phyloP scores from a whole-genome alignment of 2,797 vertebrate genomes.

The Phaenicophaeus curvirostris region DNA sequence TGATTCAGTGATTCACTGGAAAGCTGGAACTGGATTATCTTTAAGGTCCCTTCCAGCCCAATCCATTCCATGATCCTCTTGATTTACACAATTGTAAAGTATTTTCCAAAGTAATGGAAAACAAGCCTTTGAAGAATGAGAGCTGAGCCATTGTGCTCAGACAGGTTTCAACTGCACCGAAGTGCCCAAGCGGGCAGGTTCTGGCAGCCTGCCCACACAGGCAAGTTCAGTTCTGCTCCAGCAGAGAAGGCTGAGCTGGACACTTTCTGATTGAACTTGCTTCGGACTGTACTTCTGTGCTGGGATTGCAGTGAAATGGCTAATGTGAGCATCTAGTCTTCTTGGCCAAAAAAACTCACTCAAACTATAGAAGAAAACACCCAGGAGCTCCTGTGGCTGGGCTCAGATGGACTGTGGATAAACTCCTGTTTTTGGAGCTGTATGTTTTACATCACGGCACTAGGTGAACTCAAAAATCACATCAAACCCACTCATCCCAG shows the following conservation, averaged over 20 bases:
- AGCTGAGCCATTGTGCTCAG: neutral
- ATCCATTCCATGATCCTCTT: neutral
- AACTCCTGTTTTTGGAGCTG: rapidly evolving
- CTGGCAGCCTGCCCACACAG: neutral
- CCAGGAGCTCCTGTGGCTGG: neutral
- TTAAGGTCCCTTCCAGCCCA: too few relatives aligned
- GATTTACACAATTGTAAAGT: neutral
- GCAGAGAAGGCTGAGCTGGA: neutral
- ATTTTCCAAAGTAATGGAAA: neutral
- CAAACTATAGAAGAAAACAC: neutral
- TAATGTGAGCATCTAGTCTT: neutral
- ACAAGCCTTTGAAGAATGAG: neutral
- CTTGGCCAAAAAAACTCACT: neutral
- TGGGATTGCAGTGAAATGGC: neutral
- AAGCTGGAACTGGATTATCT: too few relatives aligned
- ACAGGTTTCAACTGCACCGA: neutral
- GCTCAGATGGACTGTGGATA: neutral
- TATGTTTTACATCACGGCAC: neutral
- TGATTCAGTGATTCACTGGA: too few relatives aligned
- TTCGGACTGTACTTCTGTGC: neutral
- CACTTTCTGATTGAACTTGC: neutral
- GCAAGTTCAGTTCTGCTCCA: neutral
- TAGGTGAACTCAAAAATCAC: neutral
- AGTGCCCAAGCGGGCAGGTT: neutral
- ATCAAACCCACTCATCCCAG: neutral